phyloP scores from a whole-genome alignment of 1,140 invertebrate species.

The Drosophila pachea region DNA sequence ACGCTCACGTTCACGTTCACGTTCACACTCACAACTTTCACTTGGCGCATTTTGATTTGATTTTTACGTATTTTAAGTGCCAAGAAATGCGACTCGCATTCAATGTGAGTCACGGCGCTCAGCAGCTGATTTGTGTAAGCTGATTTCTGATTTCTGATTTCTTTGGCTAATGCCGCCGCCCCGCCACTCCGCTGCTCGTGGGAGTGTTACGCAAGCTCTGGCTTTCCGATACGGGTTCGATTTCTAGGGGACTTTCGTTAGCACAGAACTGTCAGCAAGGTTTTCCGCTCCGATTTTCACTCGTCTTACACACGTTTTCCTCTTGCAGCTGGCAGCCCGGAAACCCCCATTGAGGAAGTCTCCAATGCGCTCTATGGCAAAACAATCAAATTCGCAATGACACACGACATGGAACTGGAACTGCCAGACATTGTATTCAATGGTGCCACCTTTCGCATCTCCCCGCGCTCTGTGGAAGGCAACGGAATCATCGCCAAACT shows the following conservation, averaged over 20 bases:
- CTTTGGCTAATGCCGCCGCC: constrained; percentile 25
- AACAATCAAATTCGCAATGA: constrained; percentile 86
- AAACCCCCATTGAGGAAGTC: constrained; percentile 85
- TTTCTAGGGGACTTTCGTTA: constrained; percentile 56
- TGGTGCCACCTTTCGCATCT: constrained; percentile 85
- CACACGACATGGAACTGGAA: constrained; percentile 85
- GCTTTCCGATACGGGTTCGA: background rate
- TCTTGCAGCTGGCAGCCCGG: constrained; percentile 35
- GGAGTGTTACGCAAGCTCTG: constrained; percentile 43
- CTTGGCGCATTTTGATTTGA: constrained; percentile 71
- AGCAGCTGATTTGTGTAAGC: constrained; percentile 46
- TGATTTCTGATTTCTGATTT: constrained; percentile 18
- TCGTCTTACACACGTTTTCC: constrained; percentile 1
- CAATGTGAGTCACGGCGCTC: constrained; percentile 57
- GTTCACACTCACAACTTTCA: constrained; percentile 63
- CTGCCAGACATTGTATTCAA: constrained; percentile 86
- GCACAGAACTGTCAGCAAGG: constrained; percentile 51
- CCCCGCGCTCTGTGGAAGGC: constrained; percentile 85
- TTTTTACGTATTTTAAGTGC: constrained; percentile 58
- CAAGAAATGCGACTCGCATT: constrained; percentile 46
- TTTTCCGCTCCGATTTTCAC: constrained; percentile 21
- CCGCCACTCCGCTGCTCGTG: background rate
- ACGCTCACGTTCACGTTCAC: constrained; percentile 15
- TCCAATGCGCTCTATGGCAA: constrained; percentile 84
- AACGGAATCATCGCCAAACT: constrained; percentile 86